These are phyloP conservation scores for Charanyca ferruginea DNA, from an alignment of 2,888 invertebrate species.

Conservation along the genomic window DNA sequence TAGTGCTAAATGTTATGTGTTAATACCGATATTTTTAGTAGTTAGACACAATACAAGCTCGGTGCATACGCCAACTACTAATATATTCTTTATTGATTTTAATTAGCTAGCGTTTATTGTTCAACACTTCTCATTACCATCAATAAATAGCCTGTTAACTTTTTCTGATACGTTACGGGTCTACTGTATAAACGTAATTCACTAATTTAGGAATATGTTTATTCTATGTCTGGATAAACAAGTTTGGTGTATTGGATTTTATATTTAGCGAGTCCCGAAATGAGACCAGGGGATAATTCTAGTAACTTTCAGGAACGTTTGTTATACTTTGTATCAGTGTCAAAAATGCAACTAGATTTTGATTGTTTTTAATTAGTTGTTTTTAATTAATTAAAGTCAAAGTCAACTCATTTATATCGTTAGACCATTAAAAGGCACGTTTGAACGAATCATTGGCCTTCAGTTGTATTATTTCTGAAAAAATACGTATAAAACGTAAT, in stretches of 20 bases:
- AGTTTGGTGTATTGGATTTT: too few species aligned
- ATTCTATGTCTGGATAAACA: too few species aligned
- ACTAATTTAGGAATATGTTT: not conserved
- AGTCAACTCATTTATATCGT: too few species aligned
- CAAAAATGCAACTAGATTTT: too few species aligned
- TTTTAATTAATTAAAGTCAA: too few species aligned
- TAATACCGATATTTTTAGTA: conserved; percentile 67
- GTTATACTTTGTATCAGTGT: too few species aligned
- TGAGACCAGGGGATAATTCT: too few species aligned
- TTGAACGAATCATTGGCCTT: too few species aligned
- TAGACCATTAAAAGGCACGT: too few species aligned
- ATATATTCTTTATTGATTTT: conserved; percentile 59
- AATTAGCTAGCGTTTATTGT: conserved; percentile 56
- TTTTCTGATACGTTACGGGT: not conserved
- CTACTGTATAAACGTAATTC: not conserved
- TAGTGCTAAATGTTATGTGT: conserved; percentile 60
- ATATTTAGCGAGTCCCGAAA: too few species aligned
- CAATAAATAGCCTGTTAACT: conserved; percentile 16
- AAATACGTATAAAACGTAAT: not conserved
- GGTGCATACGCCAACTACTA: conserved; percentile 32
- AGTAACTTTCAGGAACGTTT: too few species aligned
- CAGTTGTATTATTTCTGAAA: not conserved
- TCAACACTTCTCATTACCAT: conserved; percentile 38
- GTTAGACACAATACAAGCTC: conserved; percentile 65
- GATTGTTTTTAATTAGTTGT: too few species aligned